phyloP scores from a whole-genome alignment of 1,140 invertebrate species.

The Piezodorus guildinii region DNA sequence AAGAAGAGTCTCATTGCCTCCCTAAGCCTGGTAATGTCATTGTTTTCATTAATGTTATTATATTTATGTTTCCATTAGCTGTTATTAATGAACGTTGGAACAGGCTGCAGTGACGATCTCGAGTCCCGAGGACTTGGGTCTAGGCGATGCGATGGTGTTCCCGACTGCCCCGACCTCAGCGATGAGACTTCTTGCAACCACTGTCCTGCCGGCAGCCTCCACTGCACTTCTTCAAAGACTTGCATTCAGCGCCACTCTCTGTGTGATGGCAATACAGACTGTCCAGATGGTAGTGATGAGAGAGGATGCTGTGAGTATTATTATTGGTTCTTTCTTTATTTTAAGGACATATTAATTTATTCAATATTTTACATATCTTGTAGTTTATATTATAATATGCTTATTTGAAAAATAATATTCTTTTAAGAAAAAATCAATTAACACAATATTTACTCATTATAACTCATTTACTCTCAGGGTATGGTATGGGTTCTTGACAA shows the following conservation, averaged over 20 bases:
- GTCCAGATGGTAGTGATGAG: slow-evolving; percentile 76
- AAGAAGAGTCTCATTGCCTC: slow-evolving; percentile 49
- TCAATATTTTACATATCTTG: background rate
- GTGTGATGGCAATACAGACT: slow-evolving; percentile 72
- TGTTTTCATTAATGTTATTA: background rate
- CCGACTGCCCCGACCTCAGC: slow-evolving; percentile 70
- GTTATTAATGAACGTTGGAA: background rate
- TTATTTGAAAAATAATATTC: no score
- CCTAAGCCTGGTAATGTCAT: slow-evolving; percentile 54
- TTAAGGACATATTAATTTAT: background rate
- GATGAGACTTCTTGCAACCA: slow-evolving; percentile 69
- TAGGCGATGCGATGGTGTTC: slow-evolving; percentile 70
- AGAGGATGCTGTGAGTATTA: slow-evolving; percentile 62
- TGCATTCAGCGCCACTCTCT: slow-evolving; percentile 58
- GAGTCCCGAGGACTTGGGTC: slow-evolving; percentile 24
- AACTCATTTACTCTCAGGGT: no score
- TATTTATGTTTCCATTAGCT: background rate
- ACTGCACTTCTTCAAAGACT: slow-evolving; percentile 60
- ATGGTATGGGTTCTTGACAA: no score
- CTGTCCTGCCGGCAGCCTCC: slow-evolving; percentile 54
- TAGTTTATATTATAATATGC: no score
- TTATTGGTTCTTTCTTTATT: background rate
- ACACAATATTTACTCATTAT: no score
- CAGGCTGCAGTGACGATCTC: slow-evolving; percentile 28
- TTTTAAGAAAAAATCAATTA: no score